These are phyloP conservation scores for Eristalinus sepulchralis DNA, from an alignment of 2,888 invertebrate species.

Conservation along the genomic window DNA sequence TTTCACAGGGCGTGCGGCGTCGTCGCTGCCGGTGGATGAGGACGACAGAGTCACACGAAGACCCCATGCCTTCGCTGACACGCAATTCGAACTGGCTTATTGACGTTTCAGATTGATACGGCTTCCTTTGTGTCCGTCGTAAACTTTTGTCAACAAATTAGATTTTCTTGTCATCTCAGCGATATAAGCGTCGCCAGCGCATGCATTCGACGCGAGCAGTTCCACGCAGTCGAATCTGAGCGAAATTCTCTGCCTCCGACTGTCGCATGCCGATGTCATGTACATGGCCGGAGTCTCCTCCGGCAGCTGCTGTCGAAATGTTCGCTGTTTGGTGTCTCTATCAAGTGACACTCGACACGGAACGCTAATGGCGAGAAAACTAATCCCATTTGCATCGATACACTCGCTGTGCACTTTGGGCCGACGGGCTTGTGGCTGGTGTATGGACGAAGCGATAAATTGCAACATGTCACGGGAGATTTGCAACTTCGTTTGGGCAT, in stretches of 20 bases:
- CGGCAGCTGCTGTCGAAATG: conserved; percentile 19
- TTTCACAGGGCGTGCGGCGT: neutral
- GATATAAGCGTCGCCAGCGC: neutral
- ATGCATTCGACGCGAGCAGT: too few relatives aligned
- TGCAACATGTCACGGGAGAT: conserved; percentile 4
- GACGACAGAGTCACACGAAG: neutral
- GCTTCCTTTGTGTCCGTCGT: neutral
- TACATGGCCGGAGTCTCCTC: neutral
- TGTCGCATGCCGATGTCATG: neutral
- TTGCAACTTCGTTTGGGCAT: neutral
- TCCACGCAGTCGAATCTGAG: neutral
- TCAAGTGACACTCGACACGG: conserved; percentile 26
- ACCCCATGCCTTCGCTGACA: conserved; percentile 9
- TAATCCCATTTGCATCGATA: conserved; percentile 32
- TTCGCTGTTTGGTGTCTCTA: conserved; percentile 14
- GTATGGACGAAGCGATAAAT: neutral
- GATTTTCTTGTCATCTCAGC: neutral
- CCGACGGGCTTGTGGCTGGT: neutral
- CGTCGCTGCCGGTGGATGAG: neutral
- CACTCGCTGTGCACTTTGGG: neutral
- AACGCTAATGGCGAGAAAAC: conserved; percentile 27
- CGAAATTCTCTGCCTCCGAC: neutral
- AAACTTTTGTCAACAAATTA: neutral
- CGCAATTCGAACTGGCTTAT: conserved; percentile 36
- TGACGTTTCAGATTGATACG: conserved; percentile 27